phyloP scores from a whole-genome alignment of 1,140 invertebrate genomes.

The Zeugodacus cucurbitae region DNA sequence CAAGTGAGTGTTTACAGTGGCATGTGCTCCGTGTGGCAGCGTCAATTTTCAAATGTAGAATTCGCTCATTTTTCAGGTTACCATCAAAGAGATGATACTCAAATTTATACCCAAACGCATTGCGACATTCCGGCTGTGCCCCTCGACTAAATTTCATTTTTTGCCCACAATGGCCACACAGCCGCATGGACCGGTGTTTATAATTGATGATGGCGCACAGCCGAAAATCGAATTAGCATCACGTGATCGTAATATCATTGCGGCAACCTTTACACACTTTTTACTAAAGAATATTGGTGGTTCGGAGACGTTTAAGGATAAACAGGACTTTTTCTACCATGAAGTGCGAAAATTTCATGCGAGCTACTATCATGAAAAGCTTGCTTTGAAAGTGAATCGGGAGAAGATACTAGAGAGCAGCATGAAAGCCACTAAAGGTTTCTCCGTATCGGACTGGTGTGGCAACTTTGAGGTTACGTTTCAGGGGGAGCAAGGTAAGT shows the following conservation, averaged over 20 bases:
- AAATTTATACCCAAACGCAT: constrained; percentile 92
- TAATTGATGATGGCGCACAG: constrained; percentile 91
- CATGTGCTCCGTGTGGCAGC: not conserved
- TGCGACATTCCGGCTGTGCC: constrained; percentile 92
- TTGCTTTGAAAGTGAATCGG: constrained; percentile 83
- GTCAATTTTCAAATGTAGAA: constrained; percentile 51
- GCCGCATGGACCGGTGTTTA: constrained; percentile 71
- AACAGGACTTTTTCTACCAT: constrained; percentile 95
- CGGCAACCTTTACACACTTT: constrained; percentile 92
- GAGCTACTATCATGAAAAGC: constrained; percentile 85
- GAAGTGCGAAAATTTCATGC: constrained; percentile 88
- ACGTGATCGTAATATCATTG: constrained; percentile 88
- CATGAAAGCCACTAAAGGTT: constrained; percentile 83
- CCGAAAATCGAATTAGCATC: constrained; percentile 84
- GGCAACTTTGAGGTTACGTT: constrained; percentile 93
- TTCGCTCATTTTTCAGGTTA: constrained; percentile 74
- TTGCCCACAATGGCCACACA: constrained; percentile 68
- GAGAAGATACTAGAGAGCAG: constrained; percentile 85
- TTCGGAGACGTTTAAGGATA: constrained; percentile 95
- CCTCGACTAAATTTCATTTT: constrained; percentile 85
- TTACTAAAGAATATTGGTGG: constrained; percentile 95
- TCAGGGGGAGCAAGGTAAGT: constrained; percentile 86
- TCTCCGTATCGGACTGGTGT: constrained; percentile 87
- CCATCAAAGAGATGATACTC: constrained; percentile 91
- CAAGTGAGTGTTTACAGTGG: constrained; percentile 63